A percentile compares a stretch with the other conserved stretches of the same genome.
Evolutionary conservation across 1,140 invertebrate species (phyloP).

Genomic region (Lepidotrigona ventralis): DNA sequence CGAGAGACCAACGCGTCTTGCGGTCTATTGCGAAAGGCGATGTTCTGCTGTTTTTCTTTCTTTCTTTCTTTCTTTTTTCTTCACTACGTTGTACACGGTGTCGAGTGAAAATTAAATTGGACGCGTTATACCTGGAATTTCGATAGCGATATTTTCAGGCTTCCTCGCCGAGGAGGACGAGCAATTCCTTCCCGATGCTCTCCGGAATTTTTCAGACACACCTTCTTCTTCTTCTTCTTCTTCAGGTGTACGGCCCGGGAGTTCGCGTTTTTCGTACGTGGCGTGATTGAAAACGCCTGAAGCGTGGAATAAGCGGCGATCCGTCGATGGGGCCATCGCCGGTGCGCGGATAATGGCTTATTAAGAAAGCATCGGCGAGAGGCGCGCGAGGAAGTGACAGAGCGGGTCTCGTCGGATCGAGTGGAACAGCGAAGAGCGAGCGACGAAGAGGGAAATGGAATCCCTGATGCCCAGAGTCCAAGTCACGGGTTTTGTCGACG

Average conservation of each 20-base stretch:
- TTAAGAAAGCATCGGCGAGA: conserved; percentile 65
- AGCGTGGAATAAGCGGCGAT: conserved; percentile 41
- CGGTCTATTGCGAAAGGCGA: neutral
- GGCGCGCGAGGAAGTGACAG: conserved; percentile 61
- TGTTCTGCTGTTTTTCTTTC: neutral
- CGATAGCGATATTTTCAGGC: no score
- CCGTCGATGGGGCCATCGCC: conserved; percentile 53
- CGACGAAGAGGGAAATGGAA: conserved; percentile 23
- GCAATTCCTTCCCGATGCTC: no score
- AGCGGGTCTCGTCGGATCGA: conserved; percentile 29
- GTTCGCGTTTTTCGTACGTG: conserved; percentile 38
- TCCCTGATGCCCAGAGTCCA: conserved; percentile 58
- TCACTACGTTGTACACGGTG: neutral
- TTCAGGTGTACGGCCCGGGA: neutral
- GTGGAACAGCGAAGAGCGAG: conserved; percentile 38
- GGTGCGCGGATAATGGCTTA: conserved; percentile 63
- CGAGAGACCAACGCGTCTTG: neutral
- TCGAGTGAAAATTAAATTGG: neutral
- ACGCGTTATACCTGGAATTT: no score
- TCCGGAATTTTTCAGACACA: conserved; percentile 21
- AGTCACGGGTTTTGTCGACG: conserved; percentile 68
- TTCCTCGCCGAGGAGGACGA: no score
- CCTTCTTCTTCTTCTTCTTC: no score
- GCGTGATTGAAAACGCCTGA: conserved; percentile 46
- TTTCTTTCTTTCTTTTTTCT: no score